Evolutionary conservation across 2,797 vertebrate genomes (phyloP), one percentile per base, ranked within the genome.

Genomic region (Leptatherina wallacei): DNA sequence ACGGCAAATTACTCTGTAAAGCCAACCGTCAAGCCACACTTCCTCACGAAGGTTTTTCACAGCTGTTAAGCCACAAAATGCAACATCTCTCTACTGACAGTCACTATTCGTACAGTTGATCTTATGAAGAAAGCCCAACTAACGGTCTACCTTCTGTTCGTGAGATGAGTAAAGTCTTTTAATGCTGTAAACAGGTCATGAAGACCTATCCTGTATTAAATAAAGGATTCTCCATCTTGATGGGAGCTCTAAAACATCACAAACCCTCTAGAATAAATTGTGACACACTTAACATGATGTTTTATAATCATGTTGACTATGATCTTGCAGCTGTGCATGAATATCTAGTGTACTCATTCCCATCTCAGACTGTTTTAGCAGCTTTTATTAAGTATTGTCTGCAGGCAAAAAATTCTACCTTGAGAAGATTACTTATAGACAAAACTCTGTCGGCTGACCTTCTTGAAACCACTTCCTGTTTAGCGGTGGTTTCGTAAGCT

Each of bases 391-490:
- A 65, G 2, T 6, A 1, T 11, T 30, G 3, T 60, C 18, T 61
- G 3, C 2, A 5, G 3, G 7, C 9, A 47, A 27, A 57, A 44
- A 8, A 3, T 29, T 66, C 12, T 42, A 42, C 36, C 56, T 61
- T 56, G 10, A 75, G 2, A 4, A 36, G 51, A 29, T 72, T 55
- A 51, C 4, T 59, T 30, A 27, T 54, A 51, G 51, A 74, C 13
- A 65, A 56, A 54, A 42, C 62, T 27, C 22, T n/a, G 44, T n/a
- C 1, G 35, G 56, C 49, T 67, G 77, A 82, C 73, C 78, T 68
- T 40, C 62, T 66, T 82, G 36, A 88, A 82, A 87, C 82, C 76
- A 80, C 71, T 82, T 81, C 75, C 80, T 75, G 81, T 81, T 79
- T 4, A 27, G 38, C 42, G n/a, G 55, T 20, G 55, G 7, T 51